Evolutionary conservation across 2,797 vertebrate genomes (phyloP).

Genomic region (Neomorphus geoffroyi): DNA sequence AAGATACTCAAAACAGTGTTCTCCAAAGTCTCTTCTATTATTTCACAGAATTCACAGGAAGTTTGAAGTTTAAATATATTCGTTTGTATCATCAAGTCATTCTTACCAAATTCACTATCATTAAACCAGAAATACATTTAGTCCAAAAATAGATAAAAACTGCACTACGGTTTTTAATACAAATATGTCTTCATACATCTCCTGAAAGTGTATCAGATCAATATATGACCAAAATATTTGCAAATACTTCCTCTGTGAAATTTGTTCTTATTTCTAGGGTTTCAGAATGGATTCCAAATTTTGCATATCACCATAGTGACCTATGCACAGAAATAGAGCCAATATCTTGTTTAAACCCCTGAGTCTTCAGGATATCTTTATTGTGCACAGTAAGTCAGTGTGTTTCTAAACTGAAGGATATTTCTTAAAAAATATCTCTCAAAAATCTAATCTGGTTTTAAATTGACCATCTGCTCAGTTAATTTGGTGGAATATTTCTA

Average conservation of each 20-base stretch:
- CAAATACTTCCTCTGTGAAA: neutral
- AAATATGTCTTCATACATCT: neutral
- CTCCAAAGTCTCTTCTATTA: neutral
- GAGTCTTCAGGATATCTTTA: neutral
- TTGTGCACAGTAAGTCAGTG: neutral
- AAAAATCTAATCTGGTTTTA: neutral
- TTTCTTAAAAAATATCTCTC: neutral
- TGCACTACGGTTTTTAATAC: neutral
- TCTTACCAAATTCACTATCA: neutral
- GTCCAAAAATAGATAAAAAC: neutral
- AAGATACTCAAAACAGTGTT: slow-evolving; percentile 17
- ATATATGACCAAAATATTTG: neutral
- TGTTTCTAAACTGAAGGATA: neutral
- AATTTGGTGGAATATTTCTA: neutral
- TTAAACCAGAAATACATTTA: neutral
- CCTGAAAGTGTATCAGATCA: neutral
- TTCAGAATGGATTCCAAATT: neutral
- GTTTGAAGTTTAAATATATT: neutral
- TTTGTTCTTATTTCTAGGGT: neutral
- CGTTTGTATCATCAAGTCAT: neutral
- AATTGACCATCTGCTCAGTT: neutral
- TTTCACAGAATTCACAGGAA: neutral
- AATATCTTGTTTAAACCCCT: neutral
- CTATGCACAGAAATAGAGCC: neutral
- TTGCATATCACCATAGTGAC: neutral